Percentiles rank a stretch among this genome's conserved stretches.
Evolutionary conservation across 2,888 invertebrate species (phyloP).

Genomic region (Ommatoiulus sabulosus): DNA sequence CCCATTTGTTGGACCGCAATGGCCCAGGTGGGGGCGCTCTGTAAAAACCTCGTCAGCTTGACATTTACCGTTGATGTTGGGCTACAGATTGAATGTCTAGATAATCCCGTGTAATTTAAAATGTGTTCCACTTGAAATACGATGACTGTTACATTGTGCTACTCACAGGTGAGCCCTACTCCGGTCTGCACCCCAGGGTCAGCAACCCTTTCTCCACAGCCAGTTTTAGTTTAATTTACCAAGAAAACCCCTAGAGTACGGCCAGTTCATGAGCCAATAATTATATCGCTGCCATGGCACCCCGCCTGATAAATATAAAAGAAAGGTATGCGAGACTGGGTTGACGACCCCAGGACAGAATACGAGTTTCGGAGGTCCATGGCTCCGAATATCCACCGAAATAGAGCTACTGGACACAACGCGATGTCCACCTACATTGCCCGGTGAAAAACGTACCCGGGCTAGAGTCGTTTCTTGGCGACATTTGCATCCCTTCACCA

Average conservation of each 20-base stretch:
- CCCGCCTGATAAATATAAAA: constrained; percentile 40
- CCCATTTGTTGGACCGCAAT: background rate
- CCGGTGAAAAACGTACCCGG: background rate
- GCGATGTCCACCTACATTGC: constrained; percentile 33
- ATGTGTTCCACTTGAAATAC: constrained; percentile 38
- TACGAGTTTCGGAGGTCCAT: constrained; percentile 22
- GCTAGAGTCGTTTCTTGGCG: background rate
- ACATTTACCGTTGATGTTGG: constrained; percentile 31
- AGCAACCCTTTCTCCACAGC: constrained; percentile 37
- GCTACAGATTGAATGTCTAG: constrained; percentile 9
- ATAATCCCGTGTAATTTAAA: constrained; percentile 17
- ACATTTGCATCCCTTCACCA: background rate
- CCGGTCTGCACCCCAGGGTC: background rate
- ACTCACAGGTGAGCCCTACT: constrained; percentile 27
- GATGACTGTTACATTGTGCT: constrained; percentile 43
- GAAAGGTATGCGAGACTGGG: constrained; percentile 36
- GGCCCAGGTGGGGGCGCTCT: background rate
- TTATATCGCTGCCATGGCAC: constrained; percentile 43
- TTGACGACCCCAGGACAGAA: constrained; percentile 40
- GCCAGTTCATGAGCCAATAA: background rate
- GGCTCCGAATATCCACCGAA: constrained; percentile 1
- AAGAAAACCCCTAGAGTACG: constrained; percentile 17
- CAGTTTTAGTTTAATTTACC: constrained; percentile 35
- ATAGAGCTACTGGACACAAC: constrained; percentile 31
- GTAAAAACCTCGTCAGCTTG: background rate